Base-by-base conservation (phyloP, 2,113 vertebrate species). In the Piliocolobus tephrosceles region DNA sequence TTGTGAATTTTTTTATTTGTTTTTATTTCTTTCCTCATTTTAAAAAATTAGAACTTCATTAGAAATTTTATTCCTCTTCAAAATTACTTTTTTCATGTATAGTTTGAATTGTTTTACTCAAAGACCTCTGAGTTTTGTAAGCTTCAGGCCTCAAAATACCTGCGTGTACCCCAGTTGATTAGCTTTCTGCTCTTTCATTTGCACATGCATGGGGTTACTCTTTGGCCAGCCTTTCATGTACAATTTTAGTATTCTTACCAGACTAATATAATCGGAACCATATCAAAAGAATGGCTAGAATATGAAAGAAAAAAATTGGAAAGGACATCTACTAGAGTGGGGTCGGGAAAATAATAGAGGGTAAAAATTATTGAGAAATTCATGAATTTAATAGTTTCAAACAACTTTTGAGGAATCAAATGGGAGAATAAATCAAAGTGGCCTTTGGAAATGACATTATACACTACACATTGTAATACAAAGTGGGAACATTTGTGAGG, bases 231-330 rank as follows among this genome's bases (percentile, higher is more conserved):
- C 2, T 55, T 5, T 3, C 78, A 83, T 12, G 70, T 32, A 16
- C 35, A 72, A 91, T 70, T 95, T 91, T 70, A 58, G 40, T 58
- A 72, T 25, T 50, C 25, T 13, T 14, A n/a, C 50, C 25, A 61
- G 43, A 80, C 1, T 61, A 27, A n/a, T 18, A 57, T 12, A 95
- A 7, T 47, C 57, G 70, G 38, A 45, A 61, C 58, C 38, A 9
- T 45, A 68, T 30, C 45, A 90, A 17, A 94, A 88, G 52, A 83
- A 90, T 30, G 66, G 30, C 7, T 57, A 68, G n/a, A 68, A 75
- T 18, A 8, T 64, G 9, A 76, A 76, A 94, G 14, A 66, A 90
- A 89, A 30, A 38, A 18, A 25, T 6, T 76, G 79, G 1, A 55
- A n/a, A 55, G 11, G n/a, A 23, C 2, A 40, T 43, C 18, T 76